These are phyloP conservation scores for Halyomorpha halys DNA, from an alignment of 1,140 invertebrate genomes.

Conservation along the genomic window DNA sequence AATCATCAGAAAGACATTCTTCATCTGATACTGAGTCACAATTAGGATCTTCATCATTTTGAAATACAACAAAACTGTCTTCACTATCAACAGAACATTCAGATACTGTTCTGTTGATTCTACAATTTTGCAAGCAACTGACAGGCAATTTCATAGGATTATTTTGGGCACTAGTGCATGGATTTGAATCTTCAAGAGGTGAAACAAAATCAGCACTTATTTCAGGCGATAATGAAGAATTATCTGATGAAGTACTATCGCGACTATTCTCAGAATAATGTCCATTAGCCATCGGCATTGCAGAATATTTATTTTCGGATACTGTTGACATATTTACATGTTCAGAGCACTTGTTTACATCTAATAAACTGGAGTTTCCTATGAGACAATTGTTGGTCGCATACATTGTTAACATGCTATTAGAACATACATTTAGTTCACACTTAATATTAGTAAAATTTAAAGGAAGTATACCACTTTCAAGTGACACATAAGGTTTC, in stretches of 20 bases:
- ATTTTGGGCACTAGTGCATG: neutral
- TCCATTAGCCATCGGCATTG: too few relatives aligned
- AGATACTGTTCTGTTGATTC: constrained; percentile 29
- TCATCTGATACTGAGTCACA: constrained; percentile 21
- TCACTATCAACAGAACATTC: constrained; percentile 39
- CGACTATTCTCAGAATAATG: too few relatives aligned
- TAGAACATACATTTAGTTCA: neutral
- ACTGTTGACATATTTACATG: too few relatives aligned
- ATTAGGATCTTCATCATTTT: constrained; percentile 26
- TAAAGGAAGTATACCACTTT: neutral
- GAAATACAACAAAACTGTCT: constrained; percentile 38
- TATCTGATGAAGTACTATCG: neutral
- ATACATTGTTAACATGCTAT: neutral
- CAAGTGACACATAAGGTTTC: neutral
- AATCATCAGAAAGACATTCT: constrained; percentile 7
- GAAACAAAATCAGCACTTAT: neutral
- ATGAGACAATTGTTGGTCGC: too few relatives aligned
- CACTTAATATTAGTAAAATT: neutral
- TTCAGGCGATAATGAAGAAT: neutral
- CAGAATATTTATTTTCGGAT: too few relatives aligned
- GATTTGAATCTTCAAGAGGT: neutral
- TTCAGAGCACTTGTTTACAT: too few relatives aligned
- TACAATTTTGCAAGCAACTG: neutral
- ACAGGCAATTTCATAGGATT: neutral
- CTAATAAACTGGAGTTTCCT: too few relatives aligned